These are phyloP conservation scores for Leptopilina drosophilae DNA, from an alignment of 2,888 invertebrate genomes.

Conservation along the genomic window DNA sequence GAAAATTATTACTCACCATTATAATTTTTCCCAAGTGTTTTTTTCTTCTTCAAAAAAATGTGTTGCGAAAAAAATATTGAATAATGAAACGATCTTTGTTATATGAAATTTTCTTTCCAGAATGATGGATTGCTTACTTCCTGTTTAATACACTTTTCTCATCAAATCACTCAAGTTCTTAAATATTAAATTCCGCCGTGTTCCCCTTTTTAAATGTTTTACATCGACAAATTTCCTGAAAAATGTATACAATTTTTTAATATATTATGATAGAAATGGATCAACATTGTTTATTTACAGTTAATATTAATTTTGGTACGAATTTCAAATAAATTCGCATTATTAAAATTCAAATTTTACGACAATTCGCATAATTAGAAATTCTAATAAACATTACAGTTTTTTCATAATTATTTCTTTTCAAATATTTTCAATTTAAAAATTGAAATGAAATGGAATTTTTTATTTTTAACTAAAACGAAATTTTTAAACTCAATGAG, in stretches of 20 bases:
- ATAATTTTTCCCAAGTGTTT: not conserved
- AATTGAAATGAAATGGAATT: too few species aligned
- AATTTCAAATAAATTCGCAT: too few species aligned
- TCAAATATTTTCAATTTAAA: too few species aligned
- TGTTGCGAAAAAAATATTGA: constrained; percentile 11
- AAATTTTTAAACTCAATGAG: too few species aligned
- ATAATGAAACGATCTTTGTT: constrained; percentile 20
- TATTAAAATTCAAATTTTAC: too few species aligned
- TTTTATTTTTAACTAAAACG: too few species aligned
- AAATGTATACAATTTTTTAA: not conserved
- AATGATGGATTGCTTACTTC: constrained; percentile 10
- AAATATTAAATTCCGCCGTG: constrained; percentile 39
- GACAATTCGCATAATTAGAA: too few species aligned
- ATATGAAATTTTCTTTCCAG: constrained; percentile 9
- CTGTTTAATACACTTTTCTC: constrained; percentile 25
- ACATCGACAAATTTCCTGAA: constrained; percentile 39
- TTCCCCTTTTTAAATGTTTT: constrained; percentile 34
- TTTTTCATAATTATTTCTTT: too few species aligned
- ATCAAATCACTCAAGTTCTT: constrained; percentile 31
- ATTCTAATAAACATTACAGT: too few species aligned
- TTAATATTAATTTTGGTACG: too few species aligned
- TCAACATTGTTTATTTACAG: too few species aligned
- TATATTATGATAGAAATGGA: too few species aligned
- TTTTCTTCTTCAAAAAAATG: not conserved
- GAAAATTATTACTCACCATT: not conserved